Conservation (phyloP, 1,140 invertebrate species). For the Drosophila tani region DNA sequence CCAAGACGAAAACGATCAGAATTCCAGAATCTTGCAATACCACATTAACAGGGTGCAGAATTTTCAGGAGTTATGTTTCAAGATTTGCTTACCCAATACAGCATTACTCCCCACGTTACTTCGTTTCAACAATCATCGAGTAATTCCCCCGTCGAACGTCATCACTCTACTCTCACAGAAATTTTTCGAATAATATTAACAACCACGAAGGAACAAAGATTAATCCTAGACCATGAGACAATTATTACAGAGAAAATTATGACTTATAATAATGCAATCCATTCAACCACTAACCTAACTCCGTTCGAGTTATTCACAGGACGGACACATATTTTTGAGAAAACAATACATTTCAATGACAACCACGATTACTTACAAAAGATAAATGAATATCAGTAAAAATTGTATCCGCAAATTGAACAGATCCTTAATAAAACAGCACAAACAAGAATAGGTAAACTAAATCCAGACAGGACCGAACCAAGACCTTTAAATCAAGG, state of each 20-base stretch:
- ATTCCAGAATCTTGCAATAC: not conserved
- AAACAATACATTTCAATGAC: conserved; percentile 15
- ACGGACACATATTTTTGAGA: conserved; percentile 21
- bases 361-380: conserved; percentile 25
- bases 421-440: too few relatives aligned
- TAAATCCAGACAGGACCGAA: too few relatives aligned
- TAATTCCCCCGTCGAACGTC: conserved; percentile 5
- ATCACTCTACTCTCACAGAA: conserved; percentile 26
- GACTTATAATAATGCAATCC: conserved; percentile 21
- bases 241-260: conserved; percentile 18
- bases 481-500: too few relatives aligned
- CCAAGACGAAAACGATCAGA: not conserved
- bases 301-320: conserved; percentile 26
- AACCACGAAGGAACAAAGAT: conserved; percentile 5
- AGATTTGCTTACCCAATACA: too few relatives aligned
- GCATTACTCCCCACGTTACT: too few relatives aligned
- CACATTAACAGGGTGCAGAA: too few relatives aligned
- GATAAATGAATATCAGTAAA: conserved; percentile 16
- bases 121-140: too few relatives aligned
- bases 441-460: too few relatives aligned
- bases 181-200: conserved; percentile 13
- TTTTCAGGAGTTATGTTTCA: too few relatives aligned
- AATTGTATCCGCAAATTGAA: conserved; percentile 5
- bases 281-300: conserved; percentile 21
- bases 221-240: conserved; percentile 10